Evolutionary conservation across 1,140 invertebrate genomes (phyloP), one percentile per base, ranked within the genome.

Genomic region (Physella acuta): DNA sequence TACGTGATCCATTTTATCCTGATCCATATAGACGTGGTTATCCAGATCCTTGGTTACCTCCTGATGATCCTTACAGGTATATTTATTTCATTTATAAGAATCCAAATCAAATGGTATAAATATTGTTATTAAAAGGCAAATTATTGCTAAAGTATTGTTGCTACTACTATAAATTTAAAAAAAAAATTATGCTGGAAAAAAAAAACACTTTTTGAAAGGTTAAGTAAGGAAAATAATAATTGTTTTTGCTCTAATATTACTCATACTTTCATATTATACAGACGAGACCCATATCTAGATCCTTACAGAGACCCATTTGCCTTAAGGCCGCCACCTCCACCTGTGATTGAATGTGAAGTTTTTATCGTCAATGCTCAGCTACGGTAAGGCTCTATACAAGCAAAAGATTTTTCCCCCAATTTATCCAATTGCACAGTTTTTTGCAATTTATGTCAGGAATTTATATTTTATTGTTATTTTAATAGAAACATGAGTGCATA

Each of bases 271-370:
- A n/a, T n/a, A n/a, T n/a, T 67, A 14, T 36, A 39, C 64, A 67
- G 66, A 31, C 66, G 55, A 28, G 66, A 59, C 26, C 66, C 66
- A 33, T 68, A 59, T 60, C 24, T 31, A 14, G 79, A 81, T 53
- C 79, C 78, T 5, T 81, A 77, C 67, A 73, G 76, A 68, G 66
- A 68, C 3, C 73, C 74, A 0, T 80, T 71, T 37, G 71, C 70
- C 11, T n/a, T 24, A 26, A 53, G 53, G 30, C 17, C 52, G 33
- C 55, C 66, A 44, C 55, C 66, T 30, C 56, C 56, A 2, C 34
- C 39, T 28, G 36, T 51, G 39, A 72, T 74, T n/a, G 79, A 81
- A 49, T 77, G 77, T 65, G 73, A 76, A 63, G 70, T 80, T 36
- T 73, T 80, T 67, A 68, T 79, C 36, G 64, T 77, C 34, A 77